Percentiles rank a stretch among this genome's conserved stretches.
phyloP scores from a whole-genome alignment of 2,888 invertebrate genomes.

The Alitta virens region DNA sequence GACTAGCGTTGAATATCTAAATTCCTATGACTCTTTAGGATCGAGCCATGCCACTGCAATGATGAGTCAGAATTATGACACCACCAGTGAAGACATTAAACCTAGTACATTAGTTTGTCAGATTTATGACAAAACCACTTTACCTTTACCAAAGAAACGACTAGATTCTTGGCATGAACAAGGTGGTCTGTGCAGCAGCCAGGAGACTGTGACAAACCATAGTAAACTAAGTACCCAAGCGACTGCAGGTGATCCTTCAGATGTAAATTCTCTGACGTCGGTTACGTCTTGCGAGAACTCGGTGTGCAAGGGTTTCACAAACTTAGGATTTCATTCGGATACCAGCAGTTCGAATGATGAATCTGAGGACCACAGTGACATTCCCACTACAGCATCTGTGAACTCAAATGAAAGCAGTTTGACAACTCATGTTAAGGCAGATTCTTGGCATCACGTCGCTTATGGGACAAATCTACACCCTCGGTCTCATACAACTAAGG shows the following conservation, averaged over 20 bases:
- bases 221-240: neutral
- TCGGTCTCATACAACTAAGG: neutral
- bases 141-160: neutral
- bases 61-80: too few relatives aligned
- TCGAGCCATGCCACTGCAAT: neutral
- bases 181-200: neutral
- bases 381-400: neutral
- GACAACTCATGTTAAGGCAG: neutral
- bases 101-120: neutral
- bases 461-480: neutral
- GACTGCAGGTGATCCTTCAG: neutral
- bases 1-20: neutral
- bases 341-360: neutral
- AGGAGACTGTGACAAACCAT: neutral
- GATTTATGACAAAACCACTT: neutral
- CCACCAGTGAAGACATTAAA: neutral
- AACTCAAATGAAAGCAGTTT: neutral
- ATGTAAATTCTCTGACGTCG: constrained; percentile 4
- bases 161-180: neutral
- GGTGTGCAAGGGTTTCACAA: neutral
- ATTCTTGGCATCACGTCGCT: neutral
- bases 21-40: neutral
- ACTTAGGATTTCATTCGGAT: neutral
- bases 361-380: neutral
- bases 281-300: constrained; percentile 9